A percentile compares a stretch with the other conserved stretches of the same genome.
phyloP scores from a whole-genome alignment of 2,113 vertebrate species.

The Erythrocercus mccallii region DNA sequence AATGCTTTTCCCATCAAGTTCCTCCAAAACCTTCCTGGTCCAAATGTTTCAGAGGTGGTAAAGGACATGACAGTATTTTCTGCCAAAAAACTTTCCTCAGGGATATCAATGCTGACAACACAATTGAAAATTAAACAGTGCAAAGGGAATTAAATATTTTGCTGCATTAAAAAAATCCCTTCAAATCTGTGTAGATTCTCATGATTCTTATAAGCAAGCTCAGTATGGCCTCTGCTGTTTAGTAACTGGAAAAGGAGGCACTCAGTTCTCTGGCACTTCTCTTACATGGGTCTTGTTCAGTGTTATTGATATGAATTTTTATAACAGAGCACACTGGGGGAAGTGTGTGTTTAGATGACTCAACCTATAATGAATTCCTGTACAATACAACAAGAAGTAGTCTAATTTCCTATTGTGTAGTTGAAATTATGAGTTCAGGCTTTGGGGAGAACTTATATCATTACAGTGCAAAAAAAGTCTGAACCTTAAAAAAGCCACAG shows the following conservation, averaged over 20 bases:
- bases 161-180: neutral
- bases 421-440: neutral
- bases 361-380: neutral
- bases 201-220: neutral
- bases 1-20: neutral
- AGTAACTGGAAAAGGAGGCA: neutral
- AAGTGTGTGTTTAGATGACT: neutral
- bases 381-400: neutral
- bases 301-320: neutral
- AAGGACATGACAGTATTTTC: neutral
- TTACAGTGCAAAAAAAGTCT: neutral
- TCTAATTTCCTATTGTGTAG: neutral
- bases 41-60: neutral
- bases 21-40: neutral
- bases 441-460: neutral
- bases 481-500: neutral
- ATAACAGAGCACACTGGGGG: neutral
- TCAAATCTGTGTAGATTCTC: neutral
- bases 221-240: neutral
- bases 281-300: neutral
- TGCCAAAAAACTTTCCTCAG: neutral
- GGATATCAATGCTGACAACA: neutral
- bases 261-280: neutral
- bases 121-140: neutral
- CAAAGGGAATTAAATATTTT: neutral